These are phyloP conservation scores for Coturnix japonica DNA, from an alignment of 2,113 vertebrate genomes.

Conservation along the genomic window DNA sequence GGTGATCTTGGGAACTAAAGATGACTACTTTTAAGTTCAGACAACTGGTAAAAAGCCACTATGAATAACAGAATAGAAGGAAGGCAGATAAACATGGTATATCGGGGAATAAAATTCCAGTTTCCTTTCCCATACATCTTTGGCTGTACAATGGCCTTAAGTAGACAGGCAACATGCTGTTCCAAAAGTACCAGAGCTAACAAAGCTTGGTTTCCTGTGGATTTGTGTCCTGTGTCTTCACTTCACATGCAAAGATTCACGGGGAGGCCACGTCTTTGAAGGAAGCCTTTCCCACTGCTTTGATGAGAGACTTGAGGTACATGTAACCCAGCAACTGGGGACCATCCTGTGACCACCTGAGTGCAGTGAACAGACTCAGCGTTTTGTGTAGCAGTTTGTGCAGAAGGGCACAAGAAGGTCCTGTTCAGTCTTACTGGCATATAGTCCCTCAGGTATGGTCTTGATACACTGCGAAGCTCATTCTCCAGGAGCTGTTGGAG, in stretches of 20 bases:
- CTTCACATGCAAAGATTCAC: neutral
- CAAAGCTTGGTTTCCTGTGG: neutral
- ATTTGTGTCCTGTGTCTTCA: neutral
- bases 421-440: neutral
- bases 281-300: neutral
- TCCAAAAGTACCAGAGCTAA: neutral
- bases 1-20: neutral
- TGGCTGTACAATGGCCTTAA: neutral
- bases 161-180: fast-evolving
- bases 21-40: neutral
- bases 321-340: neutral
- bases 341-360: neutral
- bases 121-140: neutral
- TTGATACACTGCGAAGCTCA: neutral
- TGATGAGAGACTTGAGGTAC: neutral
- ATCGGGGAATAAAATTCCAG: neutral
- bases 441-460: neutral
- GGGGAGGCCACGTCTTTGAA: neutral
- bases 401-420: neutral
- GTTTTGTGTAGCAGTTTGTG: neutral
- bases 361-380: neutral
- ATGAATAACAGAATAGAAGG: neutral
- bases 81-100: neutral
- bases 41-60: neutral
- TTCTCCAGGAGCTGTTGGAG: neutral